These are phyloP conservation scores for Cyclophora albipunctata DNA, from an alignment of 2,888 invertebrate species.

Conservation along the genomic window DNA sequence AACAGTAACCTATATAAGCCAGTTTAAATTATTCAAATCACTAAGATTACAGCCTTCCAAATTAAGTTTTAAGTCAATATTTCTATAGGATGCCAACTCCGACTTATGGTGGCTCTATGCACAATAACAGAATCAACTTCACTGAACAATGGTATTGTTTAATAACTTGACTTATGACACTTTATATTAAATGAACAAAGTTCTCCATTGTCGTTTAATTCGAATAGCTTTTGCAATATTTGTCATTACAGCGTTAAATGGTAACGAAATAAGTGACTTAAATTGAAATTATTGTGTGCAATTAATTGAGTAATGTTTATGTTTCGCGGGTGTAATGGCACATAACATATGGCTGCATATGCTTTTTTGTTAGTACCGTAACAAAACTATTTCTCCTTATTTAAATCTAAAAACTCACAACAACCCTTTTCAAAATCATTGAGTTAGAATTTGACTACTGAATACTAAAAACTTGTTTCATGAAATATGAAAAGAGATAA, in stretches of 20 bases:
- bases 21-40: constrained; percentile 64
- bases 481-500: constrained; percentile 57
- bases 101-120: constrained; percentile 4
- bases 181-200: constrained; percentile 50
- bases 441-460: constrained; percentile 19
- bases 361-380: too few species aligned
- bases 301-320: too few species aligned
- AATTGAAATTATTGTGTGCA: neutral
- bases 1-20: neutral
- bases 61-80: constrained; percentile 68
- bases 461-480: constrained; percentile 32
- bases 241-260: constrained; percentile 1
- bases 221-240: constrained; percentile 6
- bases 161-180: constrained; percentile 56
- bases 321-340: too few species aligned
- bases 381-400: too few species aligned
- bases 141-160: constrained; percentile 62
- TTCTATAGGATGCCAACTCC: constrained; percentile 44
- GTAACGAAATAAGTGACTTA: neutral
- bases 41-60: constrained; percentile 60
- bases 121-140: constrained; percentile 37
- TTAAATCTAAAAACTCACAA: neutral
- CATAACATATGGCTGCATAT: too few species aligned
- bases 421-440: constrained; percentile 23
- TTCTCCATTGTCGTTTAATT: constrained; percentile 34